A percentile compares a stretch with the other conserved stretches of the same genome.
phyloP scores from a whole-genome alignment of 2,113 vertebrate species.

The Vimba vimba region DNA sequence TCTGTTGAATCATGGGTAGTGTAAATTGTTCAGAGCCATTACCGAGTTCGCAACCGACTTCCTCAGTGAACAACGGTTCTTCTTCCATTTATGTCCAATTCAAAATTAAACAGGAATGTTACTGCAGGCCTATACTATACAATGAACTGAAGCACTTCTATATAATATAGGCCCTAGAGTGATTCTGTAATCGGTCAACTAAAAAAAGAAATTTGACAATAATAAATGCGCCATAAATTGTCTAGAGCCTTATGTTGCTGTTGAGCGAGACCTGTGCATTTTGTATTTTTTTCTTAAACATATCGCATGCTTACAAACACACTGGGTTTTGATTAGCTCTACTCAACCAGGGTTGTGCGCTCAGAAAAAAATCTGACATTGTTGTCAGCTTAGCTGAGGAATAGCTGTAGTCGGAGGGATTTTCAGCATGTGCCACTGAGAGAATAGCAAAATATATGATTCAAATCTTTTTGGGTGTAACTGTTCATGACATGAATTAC shows the following conservation, averaged over 20 bases:
- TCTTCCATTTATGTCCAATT: conserved; percentile 2
- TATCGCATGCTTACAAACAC: conserved; percentile 8
- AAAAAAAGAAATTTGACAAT: neutral
- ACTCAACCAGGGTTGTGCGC: neutral
- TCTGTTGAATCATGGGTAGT: no score
- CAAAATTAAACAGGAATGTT: neutral
- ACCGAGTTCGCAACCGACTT: neutral
- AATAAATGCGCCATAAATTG: neutral
- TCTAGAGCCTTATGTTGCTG: neutral
- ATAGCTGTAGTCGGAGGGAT: conserved; percentile 25
- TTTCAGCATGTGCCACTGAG: conserved; percentile 12
- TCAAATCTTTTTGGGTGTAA: conserved; percentile 51
- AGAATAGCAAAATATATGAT: conserved; percentile 43
- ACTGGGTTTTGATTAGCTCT: conserved; percentile 25
- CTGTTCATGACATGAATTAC: conserved; percentile 58
- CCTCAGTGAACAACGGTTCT: neutral
- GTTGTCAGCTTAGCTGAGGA: conserved; percentile 33
- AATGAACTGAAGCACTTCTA: neutral
- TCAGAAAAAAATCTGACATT: conserved; percentile 37
- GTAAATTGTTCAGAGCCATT: neutral
- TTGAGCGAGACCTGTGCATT: neutral
- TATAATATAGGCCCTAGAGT: neutral
- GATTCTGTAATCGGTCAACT: neutral
- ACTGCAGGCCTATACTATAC: neutral
- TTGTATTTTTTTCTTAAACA: neutral